Conservation (phyloP, 2,888 invertebrate genomes). For the Pseudococcus jackbeardsleyi region DNA sequence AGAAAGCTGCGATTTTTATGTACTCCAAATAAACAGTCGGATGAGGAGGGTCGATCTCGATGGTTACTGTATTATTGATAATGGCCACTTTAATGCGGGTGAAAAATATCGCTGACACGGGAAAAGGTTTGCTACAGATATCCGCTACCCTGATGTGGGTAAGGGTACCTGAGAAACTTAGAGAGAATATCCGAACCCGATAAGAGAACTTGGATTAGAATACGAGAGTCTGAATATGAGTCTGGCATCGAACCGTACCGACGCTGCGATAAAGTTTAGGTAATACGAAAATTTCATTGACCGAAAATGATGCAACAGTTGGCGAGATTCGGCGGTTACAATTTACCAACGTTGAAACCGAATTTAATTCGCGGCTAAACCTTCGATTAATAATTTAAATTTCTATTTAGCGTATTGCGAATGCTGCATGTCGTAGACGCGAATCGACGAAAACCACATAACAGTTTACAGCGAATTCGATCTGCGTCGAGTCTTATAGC, state of each 20-base stretch:
- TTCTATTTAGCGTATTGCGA: constrained; percentile 23
- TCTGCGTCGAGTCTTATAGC: background rate
- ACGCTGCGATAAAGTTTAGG: background rate
- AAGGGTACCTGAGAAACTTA: background rate
- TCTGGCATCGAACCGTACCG: background rate
- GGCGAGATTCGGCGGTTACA: constrained; percentile 10
- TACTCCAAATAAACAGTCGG: background rate
- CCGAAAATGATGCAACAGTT: constrained; percentile 23
- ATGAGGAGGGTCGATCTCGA: background rate
- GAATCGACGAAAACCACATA: background rate
- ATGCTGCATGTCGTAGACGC: constrained; percentile 6
- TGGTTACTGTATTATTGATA: constrained; percentile 22
- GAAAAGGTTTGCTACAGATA: background rate
- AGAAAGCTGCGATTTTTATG: background rate
- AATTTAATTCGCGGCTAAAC: constrained; percentile 35
- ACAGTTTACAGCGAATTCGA: background rate
- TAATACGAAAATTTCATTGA: constrained; percentile 30
- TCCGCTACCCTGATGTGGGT: background rate
- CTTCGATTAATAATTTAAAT: constrained; percentile 44
- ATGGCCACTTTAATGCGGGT: constrained; percentile 30
- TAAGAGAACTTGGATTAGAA: background rate
- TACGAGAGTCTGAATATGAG: background rate
- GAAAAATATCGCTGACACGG: constrained; percentile 7
- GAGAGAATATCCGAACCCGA: background rate
- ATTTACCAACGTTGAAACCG: constrained; percentile 24